Evolutionary conservation across 2,113 vertebrate species (phyloP), one percentile per base, ranked within the genome.

Genomic region (cat (Felis catus)): DNA sequence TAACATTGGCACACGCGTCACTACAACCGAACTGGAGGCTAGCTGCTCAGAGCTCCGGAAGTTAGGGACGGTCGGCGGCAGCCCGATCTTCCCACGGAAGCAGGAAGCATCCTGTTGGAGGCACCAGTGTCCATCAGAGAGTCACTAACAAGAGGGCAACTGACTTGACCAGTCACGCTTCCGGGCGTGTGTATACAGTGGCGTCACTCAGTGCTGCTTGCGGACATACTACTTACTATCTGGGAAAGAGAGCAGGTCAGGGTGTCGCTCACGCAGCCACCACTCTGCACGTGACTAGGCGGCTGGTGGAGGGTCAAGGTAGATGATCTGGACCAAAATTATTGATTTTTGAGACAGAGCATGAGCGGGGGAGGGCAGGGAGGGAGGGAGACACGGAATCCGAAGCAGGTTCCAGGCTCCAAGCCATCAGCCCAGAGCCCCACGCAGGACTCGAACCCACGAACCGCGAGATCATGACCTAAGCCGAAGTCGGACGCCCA

Each of bases 51-150:
- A 5, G 2, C 93, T 92, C 89, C 97, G 48, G 96, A 94, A 98
- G 98, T 98, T 96, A 98, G 98, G 95, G 97, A 97, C 85, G 97
- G 98, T 91, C 92, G 88, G 98, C 95, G 91, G 97, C 95, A 98
- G 97, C 96, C n/a, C 39, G 31, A 85, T 87, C 98, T 98, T 98
- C 98, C 98, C 98, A 98, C 91, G 96, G 96, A 97, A 98, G 97
- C 63, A 95, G 93, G 86, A 94, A 66, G 97, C 89, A 68, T 86
- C 95, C 61, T 7, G 83, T 29, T 82, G 84, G 79, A 76, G 86
- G 61, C 90, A 74, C 76, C 16, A 21, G 33, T 80, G 68, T 6
- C 70, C 68, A 4, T 33, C 31, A 33, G 0, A 63, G 23, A 74
- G 0, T 84, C 1, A 21, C 84, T 96, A 61, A 94, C 45, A 8